Base-by-base conservation (phyloP, 2,113 vertebrate species). In the Piprites chloris region DNA sequence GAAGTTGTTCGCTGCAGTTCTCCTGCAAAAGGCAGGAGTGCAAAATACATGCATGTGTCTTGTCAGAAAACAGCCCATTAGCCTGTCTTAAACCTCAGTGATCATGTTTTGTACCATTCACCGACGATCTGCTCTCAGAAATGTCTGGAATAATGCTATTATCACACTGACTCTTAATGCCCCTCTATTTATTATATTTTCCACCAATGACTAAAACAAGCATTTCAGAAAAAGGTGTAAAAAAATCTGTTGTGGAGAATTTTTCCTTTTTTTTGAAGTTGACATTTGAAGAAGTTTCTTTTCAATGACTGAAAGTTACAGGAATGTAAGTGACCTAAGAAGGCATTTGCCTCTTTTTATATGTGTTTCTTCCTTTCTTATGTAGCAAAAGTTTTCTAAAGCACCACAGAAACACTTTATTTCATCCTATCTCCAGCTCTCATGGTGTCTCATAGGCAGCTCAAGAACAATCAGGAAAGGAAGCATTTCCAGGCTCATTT, bases 1-100 rank as follows among this genome's bases (percentile, higher is more conserved):
- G 30, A 79, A 80, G 59, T 9, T 55, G 37, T 42, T 91, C 30
- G 18, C 23, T 14, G 14, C 39, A 10, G 16, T 41, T 10, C 14
- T 71, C 22, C 49, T 93, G 41, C 66, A 72, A 73, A 81, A 89
- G 53, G 41, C 62, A 89, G 58, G 28, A 73, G 58, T 28, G 33
- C 41, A 59, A 91, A 87, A 58, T 22, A 49, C 35, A 53, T 1
- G 3, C 6, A 30, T 0, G 2, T 0, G 0, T 27, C 49, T 65
- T 61, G 47, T 72, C 53, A 73, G 75, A 76, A 88, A 68, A 30
- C 52, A 95, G 39, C 28, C 41, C 0, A 0, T n/a, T 37, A 71
- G 50, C 30, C 28, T 71, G 63, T 26, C 37, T 87, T 33, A 50
- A 23, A 50, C 16, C 49, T 90, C 39, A 41, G n/a, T 1, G 32